These are phyloP conservation scores for Andrena praecox DNA, from an alignment of 2,888 invertebrate genomes.

Conservation along the genomic window DNA sequence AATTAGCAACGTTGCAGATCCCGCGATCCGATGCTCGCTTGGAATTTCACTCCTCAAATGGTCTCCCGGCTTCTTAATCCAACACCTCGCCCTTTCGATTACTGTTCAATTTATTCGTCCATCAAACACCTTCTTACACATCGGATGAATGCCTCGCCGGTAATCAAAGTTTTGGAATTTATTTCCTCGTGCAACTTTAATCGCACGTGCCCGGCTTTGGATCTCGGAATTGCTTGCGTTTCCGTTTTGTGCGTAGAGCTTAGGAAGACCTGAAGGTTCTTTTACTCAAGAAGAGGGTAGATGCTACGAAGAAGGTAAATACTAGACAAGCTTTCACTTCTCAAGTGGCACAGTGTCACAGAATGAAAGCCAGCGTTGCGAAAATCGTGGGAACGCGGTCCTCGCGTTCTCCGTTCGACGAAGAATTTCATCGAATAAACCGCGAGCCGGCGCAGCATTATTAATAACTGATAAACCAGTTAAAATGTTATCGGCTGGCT, in stretches of 20 bases:
- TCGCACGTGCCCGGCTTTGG: too few species aligned
- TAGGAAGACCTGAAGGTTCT: too few species aligned
- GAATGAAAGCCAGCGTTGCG: too few species aligned
- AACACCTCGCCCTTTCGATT: slow-evolving; percentile 20
- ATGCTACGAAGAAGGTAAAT: too few species aligned
- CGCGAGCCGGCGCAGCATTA: slow-evolving; percentile 58
- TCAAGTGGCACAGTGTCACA: too few species aligned
- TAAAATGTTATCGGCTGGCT: slow-evolving; percentile 72
- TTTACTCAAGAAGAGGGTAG: too few species aligned
- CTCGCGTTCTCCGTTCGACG: neutral
- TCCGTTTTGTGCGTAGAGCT: too few species aligned
- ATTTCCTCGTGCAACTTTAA: too few species aligned
- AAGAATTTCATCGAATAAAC: slow-evolving; percentile 12
- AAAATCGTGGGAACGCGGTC: neutral
- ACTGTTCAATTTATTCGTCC: neutral
- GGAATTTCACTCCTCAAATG: slow-evolving; percentile 15
- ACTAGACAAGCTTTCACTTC: too few species aligned
- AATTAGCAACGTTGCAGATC: slow-evolving; percentile 60
- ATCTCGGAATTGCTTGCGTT: too few species aligned
- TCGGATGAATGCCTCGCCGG: neutral
- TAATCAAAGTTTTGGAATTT: neutral
- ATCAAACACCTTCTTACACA: neutral
- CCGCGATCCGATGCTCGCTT: slow-evolving; percentile 39
- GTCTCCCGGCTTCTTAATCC: slow-evolving; percentile 20
- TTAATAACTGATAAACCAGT: slow-evolving; percentile 77